Base-by-base conservation (phyloP, 2,888 invertebrate species). In the Lymantria dispar region DNA sequence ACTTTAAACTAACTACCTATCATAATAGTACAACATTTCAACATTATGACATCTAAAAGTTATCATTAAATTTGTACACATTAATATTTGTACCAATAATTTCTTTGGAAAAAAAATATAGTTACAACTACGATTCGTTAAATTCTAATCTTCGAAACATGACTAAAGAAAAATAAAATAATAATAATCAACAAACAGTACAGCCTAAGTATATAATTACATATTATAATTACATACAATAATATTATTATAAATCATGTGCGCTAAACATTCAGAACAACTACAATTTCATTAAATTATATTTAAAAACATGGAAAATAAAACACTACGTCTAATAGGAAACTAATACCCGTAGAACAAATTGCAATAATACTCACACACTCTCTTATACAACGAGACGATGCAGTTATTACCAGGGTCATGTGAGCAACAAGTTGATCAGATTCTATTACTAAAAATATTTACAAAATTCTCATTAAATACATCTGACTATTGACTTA, bases 311-410 rank as follows among this genome's bases (percentile, higher is more conserved):
- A 76, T 82, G 73, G 68, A 80, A 86, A 87, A 84, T 80, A 87
- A 69, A 85, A 83, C 79, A 75, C 83, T 90, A 90, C 76, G 80
- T 64, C 90, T 91, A 91, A 73, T 91, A 91, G 91, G 91, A 90
- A 91, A 92, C 91, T 89, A 92, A 92, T 92, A 92, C 92, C 92
- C 92, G 92, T 92, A 92, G 78, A 87, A 86, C 82, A 84, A 85
- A 91, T 91, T 91, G 91, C 91, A 76, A 78, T 70, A 72, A 78
- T 72, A 70, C 74, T 70, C 60, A 64, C 62, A 63, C 60, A 52
- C 60, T 1, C 50, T 50, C 48, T 54, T 59, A 65, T 68, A 60
- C 64, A 52, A 57, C 60, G 56, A 59, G 56, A 33, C 50, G 51
- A 56, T 55, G 54, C 45, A 45, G 48, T 48, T 0, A 12, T 38